Conservation (phyloP, 2,797 vertebrate genomes). For the Cheirogaleus major region DNA sequence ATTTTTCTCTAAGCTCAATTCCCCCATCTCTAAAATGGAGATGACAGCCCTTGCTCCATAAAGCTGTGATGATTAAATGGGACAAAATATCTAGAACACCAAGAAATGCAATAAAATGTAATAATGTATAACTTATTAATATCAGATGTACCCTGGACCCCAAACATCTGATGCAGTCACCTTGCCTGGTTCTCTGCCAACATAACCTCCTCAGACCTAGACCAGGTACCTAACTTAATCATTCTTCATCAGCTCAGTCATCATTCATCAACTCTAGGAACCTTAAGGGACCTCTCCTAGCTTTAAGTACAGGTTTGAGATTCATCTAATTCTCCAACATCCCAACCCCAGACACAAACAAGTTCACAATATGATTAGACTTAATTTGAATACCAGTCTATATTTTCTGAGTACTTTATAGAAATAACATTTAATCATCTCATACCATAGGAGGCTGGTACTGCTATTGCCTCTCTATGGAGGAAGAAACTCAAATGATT, state of each 20-base stretch:
- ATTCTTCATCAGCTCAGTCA: not conserved
- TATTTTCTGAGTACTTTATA: not conserved
- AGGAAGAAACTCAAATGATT: not conserved
- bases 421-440: not conserved
- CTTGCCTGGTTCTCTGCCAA: not conserved
- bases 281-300: not conserved
- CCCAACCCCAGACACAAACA: not conserved
- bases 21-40: not conserved
- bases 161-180: not conserved
- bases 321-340: not conserved
- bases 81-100: not conserved
- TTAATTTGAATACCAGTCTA: not conserved
- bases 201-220: not conserved
- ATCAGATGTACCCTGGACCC: not conserved
- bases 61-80: not conserved
- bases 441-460: not conserved
- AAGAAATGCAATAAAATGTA: not conserved
- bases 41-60: not conserved
- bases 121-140: not conserved
- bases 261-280: not conserved
- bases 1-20: not conserved
- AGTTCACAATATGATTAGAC: not conserved
- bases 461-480: not conserved
- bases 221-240: not conserved
- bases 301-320: not conserved